phyloP scores from a whole-genome alignment of 2,113 vertebrate species.

The Chloroceryle aenea region DNA sequence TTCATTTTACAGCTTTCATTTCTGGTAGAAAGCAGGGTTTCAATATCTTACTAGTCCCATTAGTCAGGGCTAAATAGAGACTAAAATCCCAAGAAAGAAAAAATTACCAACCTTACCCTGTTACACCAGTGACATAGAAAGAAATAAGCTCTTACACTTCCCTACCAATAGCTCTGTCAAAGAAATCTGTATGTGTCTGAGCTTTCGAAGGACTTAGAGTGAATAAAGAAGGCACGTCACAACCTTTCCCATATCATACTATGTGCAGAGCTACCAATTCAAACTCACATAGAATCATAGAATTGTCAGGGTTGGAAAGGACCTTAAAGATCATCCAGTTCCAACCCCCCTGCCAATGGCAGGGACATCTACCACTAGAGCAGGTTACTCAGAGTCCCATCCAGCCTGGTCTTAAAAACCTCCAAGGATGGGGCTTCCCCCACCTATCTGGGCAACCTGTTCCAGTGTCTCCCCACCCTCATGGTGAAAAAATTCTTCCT shows the following conservation, averaged over 20 bases:
- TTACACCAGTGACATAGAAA: not conserved
- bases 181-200: not conserved
- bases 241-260: not conserved
- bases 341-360: too few relatives aligned
- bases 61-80: not conserved
- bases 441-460: too few relatives aligned
- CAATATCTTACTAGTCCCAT: not conserved
- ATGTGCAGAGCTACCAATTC: not conserved
- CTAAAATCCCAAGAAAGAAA: not conserved
- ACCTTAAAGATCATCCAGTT: too few relatives aligned
- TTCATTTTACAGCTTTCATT: conserved; percentile 34
- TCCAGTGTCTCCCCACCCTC: too few relatives aligned
- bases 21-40: not conserved
- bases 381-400: too few relatives aligned
- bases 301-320: too few relatives aligned
- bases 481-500: too few relatives aligned
- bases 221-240: not conserved
- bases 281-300: too few relatives aligned
- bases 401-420: too few relatives aligned
- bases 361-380: too few relatives aligned
- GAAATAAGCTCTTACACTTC: not conserved
- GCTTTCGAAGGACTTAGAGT: not conserved
- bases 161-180: not conserved
- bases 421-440: too few relatives aligned
- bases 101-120: not conserved